Conservation (phyloP, 2,113 vertebrate species). For the Monarcha castaneiventris region DNA sequence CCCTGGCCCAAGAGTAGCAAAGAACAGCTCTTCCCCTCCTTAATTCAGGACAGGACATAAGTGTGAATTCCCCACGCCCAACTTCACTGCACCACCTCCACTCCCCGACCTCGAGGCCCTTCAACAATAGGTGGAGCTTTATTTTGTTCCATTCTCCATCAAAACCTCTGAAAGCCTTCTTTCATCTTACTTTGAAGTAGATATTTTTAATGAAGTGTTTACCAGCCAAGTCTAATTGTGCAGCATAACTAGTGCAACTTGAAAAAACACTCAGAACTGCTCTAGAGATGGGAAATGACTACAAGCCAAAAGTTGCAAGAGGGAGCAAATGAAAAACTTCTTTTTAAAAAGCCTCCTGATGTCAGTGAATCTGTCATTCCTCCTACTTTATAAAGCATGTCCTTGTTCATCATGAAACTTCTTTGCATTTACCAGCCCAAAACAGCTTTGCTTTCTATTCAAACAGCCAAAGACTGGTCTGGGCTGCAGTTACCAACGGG, state of each 20-base stretch:
- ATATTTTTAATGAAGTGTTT: conserved; percentile 50
- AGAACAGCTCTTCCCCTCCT: rapidly evolving
- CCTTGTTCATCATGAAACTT: not conserved
- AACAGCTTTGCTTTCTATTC: not conserved
- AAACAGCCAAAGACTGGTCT: not conserved
- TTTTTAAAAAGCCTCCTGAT: not conserved
- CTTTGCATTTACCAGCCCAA: not conserved
- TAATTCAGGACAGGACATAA: not conserved
- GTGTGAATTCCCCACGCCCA: not conserved
- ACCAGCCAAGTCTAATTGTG: conserved; percentile 29
- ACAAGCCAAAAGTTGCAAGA: conserved; percentile 21
- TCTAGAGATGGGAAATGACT: not conserved
- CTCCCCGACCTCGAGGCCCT: not conserved
- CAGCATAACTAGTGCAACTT: not conserved
- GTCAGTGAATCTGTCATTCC: not conserved
- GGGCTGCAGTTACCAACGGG: not conserved
- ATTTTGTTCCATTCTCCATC: not conserved
- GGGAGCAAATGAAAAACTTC: not conserved
- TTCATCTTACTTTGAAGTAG: conserved; percentile 37
- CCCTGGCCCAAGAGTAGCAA: not conserved
- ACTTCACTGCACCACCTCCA: not conserved
- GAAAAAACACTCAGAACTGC: conserved; percentile 40
- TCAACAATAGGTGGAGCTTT: not conserved
- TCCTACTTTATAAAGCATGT: not conserved
- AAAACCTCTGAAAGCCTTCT: not conserved